phyloP scores from a whole-genome alignment of 2,888 invertebrate genomes.

The Falcaria lacertinaria region DNA sequence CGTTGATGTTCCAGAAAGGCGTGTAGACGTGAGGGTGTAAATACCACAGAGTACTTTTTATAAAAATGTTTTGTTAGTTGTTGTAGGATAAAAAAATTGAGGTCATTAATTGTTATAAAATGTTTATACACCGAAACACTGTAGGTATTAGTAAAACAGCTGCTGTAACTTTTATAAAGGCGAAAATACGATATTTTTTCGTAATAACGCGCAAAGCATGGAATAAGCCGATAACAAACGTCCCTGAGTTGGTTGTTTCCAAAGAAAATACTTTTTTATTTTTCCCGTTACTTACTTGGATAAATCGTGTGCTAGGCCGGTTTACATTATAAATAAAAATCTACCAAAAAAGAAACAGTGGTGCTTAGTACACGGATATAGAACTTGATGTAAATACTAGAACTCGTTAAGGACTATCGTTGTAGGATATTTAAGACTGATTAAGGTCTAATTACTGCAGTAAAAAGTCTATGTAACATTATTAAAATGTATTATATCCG shows the following conservation, averaged over 20 bases:
- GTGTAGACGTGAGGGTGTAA: too few relatives aligned
- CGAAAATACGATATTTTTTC: constrained; percentile 38
- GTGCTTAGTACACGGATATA: neutral
- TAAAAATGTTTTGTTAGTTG: too few relatives aligned
- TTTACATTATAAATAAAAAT: constrained; percentile 47
- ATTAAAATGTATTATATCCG: too few relatives aligned
- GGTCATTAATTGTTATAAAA: too few relatives aligned
- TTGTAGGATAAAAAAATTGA: too few relatives aligned
- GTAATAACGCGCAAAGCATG: constrained; percentile 45
- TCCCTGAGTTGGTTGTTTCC: constrained; percentile 38
- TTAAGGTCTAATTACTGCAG: too few relatives aligned
- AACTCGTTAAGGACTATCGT: neutral
- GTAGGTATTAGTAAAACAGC: constrained; percentile 13
- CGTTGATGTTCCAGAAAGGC: neutral
- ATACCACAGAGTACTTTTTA: too few relatives aligned
- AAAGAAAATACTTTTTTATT: constrained; percentile 42
- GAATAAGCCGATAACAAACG: constrained; percentile 53
- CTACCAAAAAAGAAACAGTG: constrained; percentile 21
- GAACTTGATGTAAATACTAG: neutral
- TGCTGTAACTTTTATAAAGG: constrained; percentile 23
- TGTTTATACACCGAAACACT: neutral
- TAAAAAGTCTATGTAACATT: too few relatives aligned
- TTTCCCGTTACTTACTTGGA: constrained; percentile 33
- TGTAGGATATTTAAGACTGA: too few relatives aligned
- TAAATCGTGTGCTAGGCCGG: constrained; percentile 36